phyloP scores from a whole-genome alignment of 2,888 invertebrate species.

The Lasioglossum pauxillum region DNA sequence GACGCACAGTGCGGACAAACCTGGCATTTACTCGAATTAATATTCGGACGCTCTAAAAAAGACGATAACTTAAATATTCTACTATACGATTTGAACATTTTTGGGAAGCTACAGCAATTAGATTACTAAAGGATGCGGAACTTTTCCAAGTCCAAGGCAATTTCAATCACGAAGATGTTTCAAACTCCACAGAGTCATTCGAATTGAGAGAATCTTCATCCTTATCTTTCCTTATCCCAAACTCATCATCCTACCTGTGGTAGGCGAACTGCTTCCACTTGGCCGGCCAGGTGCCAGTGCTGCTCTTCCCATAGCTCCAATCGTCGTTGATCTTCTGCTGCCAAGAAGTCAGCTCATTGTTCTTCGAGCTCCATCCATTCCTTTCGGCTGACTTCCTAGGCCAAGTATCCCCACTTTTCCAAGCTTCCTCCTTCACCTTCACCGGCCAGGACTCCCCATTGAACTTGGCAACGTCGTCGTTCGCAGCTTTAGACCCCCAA shows the following conservation, averaged over 20 bases:
- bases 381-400: slow-evolving; percentile 39
- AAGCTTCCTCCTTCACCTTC: slow-evolving; percentile 47
- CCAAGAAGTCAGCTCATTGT: slow-evolving; percentile 51
- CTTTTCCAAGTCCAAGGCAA: too few relatives aligned
- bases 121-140: too few relatives aligned
- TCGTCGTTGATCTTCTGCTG: slow-evolving; percentile 67
- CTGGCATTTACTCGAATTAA: too few relatives aligned
- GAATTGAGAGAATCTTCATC: too few relatives aligned
- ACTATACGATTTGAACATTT: too few relatives aligned
- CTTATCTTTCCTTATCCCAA: too few relatives aligned
- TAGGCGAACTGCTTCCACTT: slow-evolving; percentile 82
- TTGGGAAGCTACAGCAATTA: too few relatives aligned
- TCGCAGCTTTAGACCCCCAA: slow-evolving; percentile 35
- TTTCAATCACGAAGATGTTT: too few relatives aligned
- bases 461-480: slow-evolving; percentile 39
- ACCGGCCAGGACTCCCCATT: slow-evolving; percentile 21
- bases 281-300: slow-evolving; percentile 73
- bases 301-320: slow-evolving; percentile 71
- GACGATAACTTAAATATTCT: too few relatives aligned
- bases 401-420: slow-evolving; percentile 44
- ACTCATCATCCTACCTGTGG: slow-evolving; percentile 60
- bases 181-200: too few relatives aligned
- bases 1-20: too few relatives aligned
- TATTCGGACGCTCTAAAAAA: too few relatives aligned
- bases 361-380: slow-evolving; percentile 36